Evolutionary conservation across 2,113 vertebrate genomes (phyloP).

Genomic region (Meleagris gallopavo): DNA sequence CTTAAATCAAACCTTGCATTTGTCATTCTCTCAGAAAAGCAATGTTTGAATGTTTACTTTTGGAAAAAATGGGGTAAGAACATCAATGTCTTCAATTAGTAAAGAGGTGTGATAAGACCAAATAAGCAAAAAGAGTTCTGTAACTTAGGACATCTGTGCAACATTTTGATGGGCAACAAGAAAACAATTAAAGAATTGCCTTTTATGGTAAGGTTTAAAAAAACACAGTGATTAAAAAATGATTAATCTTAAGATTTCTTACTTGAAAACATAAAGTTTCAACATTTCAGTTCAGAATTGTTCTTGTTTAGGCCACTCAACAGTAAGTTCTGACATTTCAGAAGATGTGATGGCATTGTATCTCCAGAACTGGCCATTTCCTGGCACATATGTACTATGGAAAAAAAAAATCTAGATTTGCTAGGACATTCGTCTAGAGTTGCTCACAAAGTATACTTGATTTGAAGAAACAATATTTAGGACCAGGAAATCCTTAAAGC

Average conservation of each 20-base stretch:
- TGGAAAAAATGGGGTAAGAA: background rate
- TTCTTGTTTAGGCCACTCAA: background rate
- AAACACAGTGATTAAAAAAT: background rate
- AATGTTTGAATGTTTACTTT: background rate
- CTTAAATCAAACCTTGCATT: constrained; percentile 36
- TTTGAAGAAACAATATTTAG: background rate
- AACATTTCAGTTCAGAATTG: constrained; percentile 1
- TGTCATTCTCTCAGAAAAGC: constrained; percentile 2
- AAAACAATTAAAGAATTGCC: background rate
- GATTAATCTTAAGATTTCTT: background rate
- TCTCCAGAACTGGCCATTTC: background rate
- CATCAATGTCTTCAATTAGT: background rate
- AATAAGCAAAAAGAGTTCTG: background rate
- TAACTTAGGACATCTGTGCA: background rate
- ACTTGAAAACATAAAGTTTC: background rate
- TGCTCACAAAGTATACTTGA: background rate
- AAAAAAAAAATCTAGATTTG: background rate
- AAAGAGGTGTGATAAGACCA: background rate
- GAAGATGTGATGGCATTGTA: background rate
- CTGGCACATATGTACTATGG: background rate
- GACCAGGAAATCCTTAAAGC: background rate
- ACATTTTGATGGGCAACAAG: background rate
- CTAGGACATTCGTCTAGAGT: background rate
- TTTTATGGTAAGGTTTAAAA: background rate
- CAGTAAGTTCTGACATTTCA: background rate